Conservation (phyloP, 1,140 invertebrate genomes). For the Rhyacophila brunnea region DNA sequence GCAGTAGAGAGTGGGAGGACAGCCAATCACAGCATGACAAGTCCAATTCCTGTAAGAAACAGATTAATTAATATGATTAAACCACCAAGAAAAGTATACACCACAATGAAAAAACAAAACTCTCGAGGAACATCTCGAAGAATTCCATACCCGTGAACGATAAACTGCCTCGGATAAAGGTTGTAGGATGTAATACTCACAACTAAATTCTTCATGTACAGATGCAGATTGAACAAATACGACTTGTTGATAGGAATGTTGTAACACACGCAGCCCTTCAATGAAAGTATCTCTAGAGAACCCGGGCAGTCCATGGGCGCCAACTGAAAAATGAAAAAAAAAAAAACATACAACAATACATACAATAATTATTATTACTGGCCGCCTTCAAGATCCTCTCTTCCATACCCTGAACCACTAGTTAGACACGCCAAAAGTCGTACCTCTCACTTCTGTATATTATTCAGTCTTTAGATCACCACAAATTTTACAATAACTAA, state of each 20-base stretch:
- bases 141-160: too few relatives aligned
- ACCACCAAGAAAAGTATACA: neutral
- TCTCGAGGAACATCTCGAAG: too few relatives aligned
- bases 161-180: neutral
- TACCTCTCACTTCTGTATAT: too few relatives aligned
- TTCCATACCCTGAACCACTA: too few relatives aligned
- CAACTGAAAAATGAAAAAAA: slow-evolving; percentile 41
- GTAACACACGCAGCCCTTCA: slow-evolving; percentile 57
- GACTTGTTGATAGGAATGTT: slow-evolving; percentile 53
- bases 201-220: slow-evolving; percentile 56
- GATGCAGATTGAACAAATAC: slow-evolving; percentile 59
- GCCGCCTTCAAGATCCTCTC: too few relatives aligned
- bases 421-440: too few relatives aligned
- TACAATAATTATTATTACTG: too few relatives aligned
- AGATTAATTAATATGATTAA: neutral
- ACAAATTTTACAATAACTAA: too few relatives aligned
- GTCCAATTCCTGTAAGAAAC: slow-evolving; percentile 57
- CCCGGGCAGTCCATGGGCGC: slow-evolving; percentile 57
- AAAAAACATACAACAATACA: neutral
- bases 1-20: slow-evolving; percentile 65
- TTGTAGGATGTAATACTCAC: slow-evolving; percentile 42
- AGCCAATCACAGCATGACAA: slow-evolving; percentile 70
- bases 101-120: neutral
- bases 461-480: too few relatives aligned
- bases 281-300: slow-evolving; percentile 54